A percentile compares a stretch with the other conserved stretches of the same genome.
Conservation (phyloP, 2,888 invertebrate genomes). For the Oasisia sp. region DNA sequence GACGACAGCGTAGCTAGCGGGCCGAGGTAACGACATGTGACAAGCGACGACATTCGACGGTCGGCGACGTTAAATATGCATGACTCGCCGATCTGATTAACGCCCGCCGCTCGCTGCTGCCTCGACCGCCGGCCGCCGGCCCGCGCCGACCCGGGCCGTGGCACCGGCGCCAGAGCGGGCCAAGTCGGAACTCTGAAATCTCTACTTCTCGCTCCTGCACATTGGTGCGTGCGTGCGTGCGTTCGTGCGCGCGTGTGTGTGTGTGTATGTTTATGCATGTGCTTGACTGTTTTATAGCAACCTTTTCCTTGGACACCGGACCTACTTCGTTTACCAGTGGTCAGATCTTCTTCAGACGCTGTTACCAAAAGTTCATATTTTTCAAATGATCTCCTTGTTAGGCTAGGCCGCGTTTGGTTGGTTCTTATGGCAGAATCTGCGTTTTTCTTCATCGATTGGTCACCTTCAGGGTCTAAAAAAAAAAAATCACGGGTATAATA, state of each 20-base stretch:
- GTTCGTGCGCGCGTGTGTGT: not conserved
- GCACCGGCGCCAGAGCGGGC: not conserved
- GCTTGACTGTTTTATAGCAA: not conserved
- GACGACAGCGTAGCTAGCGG: slow-evolving; percentile 11
- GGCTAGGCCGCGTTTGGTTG: too few relatives aligned
- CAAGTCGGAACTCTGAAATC: not conserved
- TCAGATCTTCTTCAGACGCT: too few relatives aligned
- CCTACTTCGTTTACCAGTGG: too few relatives aligned
- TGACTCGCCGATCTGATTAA: slow-evolving; percentile 8
- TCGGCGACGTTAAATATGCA: not conserved
- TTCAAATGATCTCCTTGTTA: too few relatives aligned
- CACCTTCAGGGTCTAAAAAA: too few relatives aligned
- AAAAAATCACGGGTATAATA: too few relatives aligned
- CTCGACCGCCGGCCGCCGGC: not conserved
- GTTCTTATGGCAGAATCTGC: too few relatives aligned
- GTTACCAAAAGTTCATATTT: too few relatives aligned
- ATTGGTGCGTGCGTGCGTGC: not conserved
- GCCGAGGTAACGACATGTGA: slow-evolving; percentile 17
- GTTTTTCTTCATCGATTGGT: too few relatives aligned
- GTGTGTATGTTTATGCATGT: not conserved
- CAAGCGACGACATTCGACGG: slow-evolving; percentile 17
- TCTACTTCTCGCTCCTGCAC: too few relatives aligned
- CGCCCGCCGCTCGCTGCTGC: not conserved
- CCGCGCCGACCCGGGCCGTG: not conserved
- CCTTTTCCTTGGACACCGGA: too few relatives aligned